Base-by-base conservation (phyloP, 2,797 vertebrate genomes). In the Sebastes diaconus region DNA sequence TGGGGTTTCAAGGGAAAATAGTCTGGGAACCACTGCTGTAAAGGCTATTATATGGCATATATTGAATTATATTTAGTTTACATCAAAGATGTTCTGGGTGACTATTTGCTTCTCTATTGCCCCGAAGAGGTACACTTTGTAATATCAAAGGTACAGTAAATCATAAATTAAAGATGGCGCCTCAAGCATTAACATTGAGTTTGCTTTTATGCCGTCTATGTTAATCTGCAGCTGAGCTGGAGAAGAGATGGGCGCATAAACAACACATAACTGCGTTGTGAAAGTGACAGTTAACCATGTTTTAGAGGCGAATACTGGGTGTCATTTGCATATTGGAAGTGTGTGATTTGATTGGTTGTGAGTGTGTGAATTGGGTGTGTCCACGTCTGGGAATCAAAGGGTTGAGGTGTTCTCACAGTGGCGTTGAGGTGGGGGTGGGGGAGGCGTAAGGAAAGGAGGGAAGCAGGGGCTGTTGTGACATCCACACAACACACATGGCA, bases 351-450 rank as follows among this genome's bases (percentile, higher is more conserved):
- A 94, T 95, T 91, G 90, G 91, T 25, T 76, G 74, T 42, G 57
- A 84, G 77, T 27, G 72, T 80, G 77, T 61, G 34, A 20, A 34
- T 36, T 81, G 89, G 93, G 92, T 77, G 92, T 92, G 92, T 80
- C 60, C 64, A n/a, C 1, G 90, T 94, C 92, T 96, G 95, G 95
- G 96, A 96, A 96, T 95, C 90, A 88, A 90, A 90, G 90, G 90
- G 86, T 79, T 78, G 93, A 91, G 90, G 88, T 90, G 89, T 96
- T 96, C 96, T 96, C 96, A 96, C 96, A 96, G 92, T 80, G 73
- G 77, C 20, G 32, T 66, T 73, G 66, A 16, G 32, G n/a, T 46
- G 16, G 16, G 42, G 22, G 22, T 11, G 54, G 22, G 70, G 73
- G 59, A 77, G 63, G 61, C 64, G 50, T 66, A 75, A 55, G 27